Evolutionary conservation across 2,113 vertebrate genomes (phyloP).

Genomic region (Lasiurus cinereus): DNA sequence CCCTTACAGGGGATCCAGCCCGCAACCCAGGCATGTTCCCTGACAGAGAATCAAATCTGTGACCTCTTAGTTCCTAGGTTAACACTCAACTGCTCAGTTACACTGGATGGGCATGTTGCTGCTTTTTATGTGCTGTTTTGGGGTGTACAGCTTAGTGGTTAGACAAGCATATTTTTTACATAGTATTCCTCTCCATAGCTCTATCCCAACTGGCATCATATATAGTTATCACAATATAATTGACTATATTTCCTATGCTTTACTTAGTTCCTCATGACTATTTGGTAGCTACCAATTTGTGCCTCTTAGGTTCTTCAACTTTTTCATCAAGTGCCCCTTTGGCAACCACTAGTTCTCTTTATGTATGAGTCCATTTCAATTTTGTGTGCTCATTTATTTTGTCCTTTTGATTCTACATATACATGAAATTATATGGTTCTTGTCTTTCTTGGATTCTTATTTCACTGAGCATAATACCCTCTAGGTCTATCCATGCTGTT

Average conservation of each 20-base stretch:
- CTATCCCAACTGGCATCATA: neutral
- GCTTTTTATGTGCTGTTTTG: neutral
- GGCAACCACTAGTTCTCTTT: neutral
- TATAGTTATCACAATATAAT: neutral
- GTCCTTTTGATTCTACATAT: neutral
- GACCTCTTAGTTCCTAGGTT: too few species aligned
- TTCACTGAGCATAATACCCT: neutral
- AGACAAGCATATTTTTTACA: neutral
- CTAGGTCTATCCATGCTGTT: neutral
- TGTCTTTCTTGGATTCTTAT: neutral
- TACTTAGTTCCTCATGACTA: neutral
- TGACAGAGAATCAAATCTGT: too few species aligned
- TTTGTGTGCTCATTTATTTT: neutral
- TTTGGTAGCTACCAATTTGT: neutral
- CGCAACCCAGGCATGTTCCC: too few species aligned
- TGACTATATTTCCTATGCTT: neutral
- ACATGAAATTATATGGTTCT: neutral
- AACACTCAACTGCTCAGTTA: too few species aligned
- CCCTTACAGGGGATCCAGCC: too few species aligned
- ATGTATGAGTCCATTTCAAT: neutral
- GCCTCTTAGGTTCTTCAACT: neutral
- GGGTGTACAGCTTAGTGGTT: neutral
- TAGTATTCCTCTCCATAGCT: neutral
- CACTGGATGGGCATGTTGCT: neutral
- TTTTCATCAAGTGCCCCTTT: neutral